Base-by-base conservation (phyloP, 30 jellyfish, hydroid and myxozoan genomes). In the Sanderia malayensis region DNA sequence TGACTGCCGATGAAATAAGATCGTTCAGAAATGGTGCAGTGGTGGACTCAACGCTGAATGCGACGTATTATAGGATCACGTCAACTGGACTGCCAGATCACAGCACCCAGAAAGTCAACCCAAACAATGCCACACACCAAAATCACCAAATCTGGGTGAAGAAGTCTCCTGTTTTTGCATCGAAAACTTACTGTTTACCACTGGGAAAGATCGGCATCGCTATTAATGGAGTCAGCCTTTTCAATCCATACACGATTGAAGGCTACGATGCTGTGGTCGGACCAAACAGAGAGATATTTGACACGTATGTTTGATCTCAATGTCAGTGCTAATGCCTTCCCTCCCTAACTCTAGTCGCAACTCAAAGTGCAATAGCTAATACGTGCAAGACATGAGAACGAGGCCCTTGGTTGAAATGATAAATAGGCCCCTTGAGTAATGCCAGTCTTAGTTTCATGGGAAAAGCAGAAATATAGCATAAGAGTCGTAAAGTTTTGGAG, bases 181-280 rank as follows among this genome's bases (percentile, higher is more conserved):
- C 11, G 55, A 41, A 41, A 6, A 41, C 55, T 41, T n/a, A n/a
- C n/a, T 41, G 55, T 41, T 15, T 41, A 15, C 55, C 55, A 6
- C 15, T 41, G 55, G 55, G 55, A 15, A 41, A 41, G 55, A 41
- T 41, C 15, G 55, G 55, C 15, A 41, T 41, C 31, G 61, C 76
- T 6, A 59, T 2, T 0, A 59, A 19, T 8, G 71, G 71, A 1
- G 71, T 59, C 44, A n/a, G n/a, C n/a, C 0, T 59, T 10, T 59
- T 59, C 71, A 59, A 59, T 59, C 71, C 71, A 3, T 9, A n/a
- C 0, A 59, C 71, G 32, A 34, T 3, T 0, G 71, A 20, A n/a
- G 71, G 71, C 20, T 25, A 59, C 24, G 71, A 59, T 59, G 71
- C 71, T 20, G 71, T 59, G 37, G 32, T 6, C 24, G 71, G 71